phyloP scores from a whole-genome alignment of 1,140 invertebrate species.

The Drosophila littoralis region DNA sequence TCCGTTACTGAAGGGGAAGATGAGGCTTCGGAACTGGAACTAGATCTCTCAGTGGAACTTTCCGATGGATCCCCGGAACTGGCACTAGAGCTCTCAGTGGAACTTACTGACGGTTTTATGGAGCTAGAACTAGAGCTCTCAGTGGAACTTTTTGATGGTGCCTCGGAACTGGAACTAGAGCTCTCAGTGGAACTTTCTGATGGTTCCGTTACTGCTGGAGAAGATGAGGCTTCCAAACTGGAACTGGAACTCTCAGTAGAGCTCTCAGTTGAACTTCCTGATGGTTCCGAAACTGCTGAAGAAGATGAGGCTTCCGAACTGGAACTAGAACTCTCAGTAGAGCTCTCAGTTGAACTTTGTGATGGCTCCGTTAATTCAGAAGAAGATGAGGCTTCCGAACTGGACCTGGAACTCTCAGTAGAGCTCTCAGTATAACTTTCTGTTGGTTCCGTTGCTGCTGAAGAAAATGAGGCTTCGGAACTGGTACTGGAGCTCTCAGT shows the following conservation, averaged over 20 bases:
- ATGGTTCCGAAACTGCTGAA: background rate
- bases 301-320: background rate
- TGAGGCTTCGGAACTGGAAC: constrained; percentile 11
- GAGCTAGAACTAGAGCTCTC: background rate
- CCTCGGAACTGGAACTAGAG: too few species aligned
- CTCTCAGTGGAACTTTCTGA: too few species aligned
- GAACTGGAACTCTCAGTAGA: too few species aligned
- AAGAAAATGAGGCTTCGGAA: background rate
- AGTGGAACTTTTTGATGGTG: background rate
- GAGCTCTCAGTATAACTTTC: constrained; percentile 8
- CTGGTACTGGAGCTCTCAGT: background rate
- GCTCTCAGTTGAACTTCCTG: too few species aligned
- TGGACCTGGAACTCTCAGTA: background rate
- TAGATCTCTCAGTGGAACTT: background rate
- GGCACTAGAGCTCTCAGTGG: background rate
- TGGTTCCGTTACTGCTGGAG: too few species aligned
- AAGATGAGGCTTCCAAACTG: too few species aligned
- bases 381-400: background rate
- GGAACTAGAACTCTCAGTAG: background rate
- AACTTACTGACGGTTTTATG: background rate
- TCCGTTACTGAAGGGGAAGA: background rate
- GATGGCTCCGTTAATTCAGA: background rate
- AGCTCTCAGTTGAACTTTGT: background rate
- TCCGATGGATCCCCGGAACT: background rate
- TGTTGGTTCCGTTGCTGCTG: background rate